phyloP scores from a whole-genome alignment of 2,113 vertebrate species.

The Halcyon senegalensis region DNA sequence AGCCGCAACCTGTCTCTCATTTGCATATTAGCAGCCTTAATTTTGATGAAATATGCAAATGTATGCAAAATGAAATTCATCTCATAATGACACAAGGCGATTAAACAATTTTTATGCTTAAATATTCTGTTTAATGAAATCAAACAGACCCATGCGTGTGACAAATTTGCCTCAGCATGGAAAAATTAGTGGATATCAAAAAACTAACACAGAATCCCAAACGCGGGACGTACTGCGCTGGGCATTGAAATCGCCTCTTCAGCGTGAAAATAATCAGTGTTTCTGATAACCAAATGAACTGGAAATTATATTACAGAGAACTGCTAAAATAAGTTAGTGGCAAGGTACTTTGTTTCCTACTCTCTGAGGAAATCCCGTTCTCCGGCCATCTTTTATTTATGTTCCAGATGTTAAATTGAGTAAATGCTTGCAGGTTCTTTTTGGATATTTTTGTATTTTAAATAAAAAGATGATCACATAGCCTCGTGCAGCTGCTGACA shows the following conservation, averaged over 20 bases:
- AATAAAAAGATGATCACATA: background rate
- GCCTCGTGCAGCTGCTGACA: accelerated
- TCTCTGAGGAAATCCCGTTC: background rate
- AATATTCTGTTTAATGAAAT: conserved; percentile 99
- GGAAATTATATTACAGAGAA: conserved; percentile 67
- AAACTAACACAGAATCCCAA: conserved; percentile 66
- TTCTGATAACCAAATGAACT: conserved; percentile 69
- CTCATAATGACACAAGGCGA: conserved; percentile 98
- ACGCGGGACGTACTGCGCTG: background rate
- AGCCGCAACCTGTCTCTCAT: conserved; percentile 89
- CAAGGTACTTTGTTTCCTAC: conserved; percentile 43
- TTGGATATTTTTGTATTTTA: background rate
- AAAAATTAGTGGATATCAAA: conserved; percentile 88
- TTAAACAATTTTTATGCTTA: conserved; percentile 99
- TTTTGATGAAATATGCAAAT: conserved; percentile 96
- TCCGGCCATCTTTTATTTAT: conserved; percentile 34
- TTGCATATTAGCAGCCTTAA: conserved; percentile 93
- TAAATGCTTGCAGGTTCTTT: background rate
- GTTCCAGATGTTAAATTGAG: conserved; percentile 33
- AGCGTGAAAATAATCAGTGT: conserved; percentile 1
- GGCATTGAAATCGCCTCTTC: conserved; percentile 65
- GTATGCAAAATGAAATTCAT: conserved; percentile 99
- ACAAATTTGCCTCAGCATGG: conserved; percentile 91
- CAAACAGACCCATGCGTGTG: conserved; percentile 90
- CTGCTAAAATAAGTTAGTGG: conserved; percentile 63